phyloP scores from a whole-genome alignment of 2,888 invertebrate species.

The Barypeithes pellucidus region DNA sequence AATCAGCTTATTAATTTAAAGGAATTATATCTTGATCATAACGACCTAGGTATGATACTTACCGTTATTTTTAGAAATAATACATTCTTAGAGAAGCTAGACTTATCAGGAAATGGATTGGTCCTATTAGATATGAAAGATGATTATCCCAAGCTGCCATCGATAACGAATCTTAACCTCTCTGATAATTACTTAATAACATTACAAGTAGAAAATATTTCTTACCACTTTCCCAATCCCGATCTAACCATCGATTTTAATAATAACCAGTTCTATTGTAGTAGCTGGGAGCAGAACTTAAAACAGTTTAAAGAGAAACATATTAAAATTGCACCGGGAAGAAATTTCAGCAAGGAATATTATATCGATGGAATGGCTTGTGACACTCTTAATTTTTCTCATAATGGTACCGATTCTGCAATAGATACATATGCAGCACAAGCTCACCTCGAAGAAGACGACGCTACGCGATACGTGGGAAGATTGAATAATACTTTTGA shows the following conservation, averaged over 20 bases:
- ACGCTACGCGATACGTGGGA: neutral
- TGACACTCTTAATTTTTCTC: conserved; percentile 12
- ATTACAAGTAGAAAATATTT: conserved; percentile 3
- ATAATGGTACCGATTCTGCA: neutral
- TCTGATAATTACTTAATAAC: conserved; percentile 29
- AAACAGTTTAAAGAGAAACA: conserved; percentile 22
- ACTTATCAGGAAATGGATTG: conserved; percentile 64
- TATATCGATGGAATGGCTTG: conserved; percentile 26
- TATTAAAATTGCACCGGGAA: conserved; percentile 29
- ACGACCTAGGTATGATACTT: conserved; percentile 55
- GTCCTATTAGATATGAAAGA: conserved; percentile 39
- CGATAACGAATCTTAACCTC: conserved; percentile 23
- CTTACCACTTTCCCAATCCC: conserved; percentile 22
- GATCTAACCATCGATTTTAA: conserved; percentile 57
- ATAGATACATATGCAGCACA: neutral
- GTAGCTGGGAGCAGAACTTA: conserved; percentile 55
- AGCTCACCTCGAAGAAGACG: neutral
- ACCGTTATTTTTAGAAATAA: conserved; percentile 58
- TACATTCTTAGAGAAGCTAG: conserved; percentile 59
- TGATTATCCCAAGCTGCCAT: neutral
- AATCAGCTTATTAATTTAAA: conserved; percentile 56
- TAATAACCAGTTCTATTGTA: conserved; percentile 60
- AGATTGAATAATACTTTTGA: neutral
- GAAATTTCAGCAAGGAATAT: conserved; percentile 19
- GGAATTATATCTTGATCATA: conserved; percentile 57